Conservation (phyloP, 2,797 vertebrate species). For the Astyanax mexicanus region DNA sequence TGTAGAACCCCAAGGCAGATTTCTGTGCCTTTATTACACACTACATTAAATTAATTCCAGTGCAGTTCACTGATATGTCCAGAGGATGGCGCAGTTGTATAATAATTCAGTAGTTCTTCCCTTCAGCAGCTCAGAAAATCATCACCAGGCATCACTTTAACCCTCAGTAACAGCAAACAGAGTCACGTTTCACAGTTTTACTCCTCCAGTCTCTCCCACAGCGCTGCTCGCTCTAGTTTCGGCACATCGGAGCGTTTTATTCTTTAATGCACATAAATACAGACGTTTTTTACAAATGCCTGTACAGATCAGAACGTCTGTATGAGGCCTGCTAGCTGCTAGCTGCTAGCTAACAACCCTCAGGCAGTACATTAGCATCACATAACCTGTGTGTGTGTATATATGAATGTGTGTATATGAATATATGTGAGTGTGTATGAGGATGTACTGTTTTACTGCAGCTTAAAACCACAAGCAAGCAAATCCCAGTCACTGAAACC, state of each 20-base stretch:
- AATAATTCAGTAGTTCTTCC: slow-evolving; percentile 35
- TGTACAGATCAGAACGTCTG: slow-evolving; percentile 14
- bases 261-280: slow-evolving; percentile 4
- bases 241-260: slow-evolving; percentile 22
- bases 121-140: background rate
- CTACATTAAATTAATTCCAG: background rate
- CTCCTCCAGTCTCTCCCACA: background rate
- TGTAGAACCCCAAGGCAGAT: too few species aligned
- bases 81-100: slow-evolving; percentile 66
- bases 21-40: background rate
- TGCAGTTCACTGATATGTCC: slow-evolving; percentile 70
- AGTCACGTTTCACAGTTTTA: background rate
- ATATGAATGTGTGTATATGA: slow-evolving; percentile 51
- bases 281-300: slow-evolving; percentile 3
- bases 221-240: too few species aligned
- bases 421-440: slow-evolving; percentile 27
- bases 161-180: background rate
- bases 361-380: slow-evolving; percentile 38
- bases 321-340: slow-evolving; percentile 7
- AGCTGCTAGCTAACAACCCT: slow-evolving; percentile 36
- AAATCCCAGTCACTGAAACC: slow-evolving; percentile 35
- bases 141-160: background rate
- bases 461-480: slow-evolving; percentile 37
- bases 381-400: background rate
- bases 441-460: slow-evolving; percentile 36